A percentile compares a stretch with the other conserved stretches of the same genome.
Conservation (phyloP, 2,113 vertebrate species). For the Canis aureus region DNA sequence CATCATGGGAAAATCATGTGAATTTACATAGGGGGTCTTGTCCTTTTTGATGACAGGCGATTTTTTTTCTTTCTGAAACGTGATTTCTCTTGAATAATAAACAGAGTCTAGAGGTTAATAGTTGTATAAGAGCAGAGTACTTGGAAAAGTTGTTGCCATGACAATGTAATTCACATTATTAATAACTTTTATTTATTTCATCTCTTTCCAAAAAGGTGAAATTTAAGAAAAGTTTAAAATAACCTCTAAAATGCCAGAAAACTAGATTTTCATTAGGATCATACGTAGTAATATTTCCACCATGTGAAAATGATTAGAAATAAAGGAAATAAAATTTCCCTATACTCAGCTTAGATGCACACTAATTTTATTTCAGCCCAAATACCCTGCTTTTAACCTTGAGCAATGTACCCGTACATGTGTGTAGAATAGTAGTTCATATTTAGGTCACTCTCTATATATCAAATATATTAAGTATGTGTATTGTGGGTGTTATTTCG, state of each 20-base stretch:
- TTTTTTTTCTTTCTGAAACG: conserved; percentile 80
- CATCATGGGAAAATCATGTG: conserved; percentile 81
- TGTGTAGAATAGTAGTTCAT: not conserved
- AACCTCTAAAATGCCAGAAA: conserved; percentile 16
- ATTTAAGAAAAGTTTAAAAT: conserved; percentile 78
- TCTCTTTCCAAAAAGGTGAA: conserved; percentile 73
- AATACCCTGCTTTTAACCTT: not conserved
- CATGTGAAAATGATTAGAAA: conserved; percentile 70
- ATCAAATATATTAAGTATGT: not conserved
- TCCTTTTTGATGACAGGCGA: conserved; percentile 84
- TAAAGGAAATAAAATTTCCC: not conserved
- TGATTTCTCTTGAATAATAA: conserved; percentile 87
- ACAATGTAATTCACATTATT: conserved; percentile 84
- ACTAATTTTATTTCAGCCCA: not conserved
- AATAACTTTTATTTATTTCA: conserved; percentile 80
- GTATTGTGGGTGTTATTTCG: conserved; percentile 1
- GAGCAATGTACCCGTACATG: not conserved
- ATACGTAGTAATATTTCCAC: conserved; percentile 64
- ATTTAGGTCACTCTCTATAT: not conserved
- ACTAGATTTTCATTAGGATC: conserved; percentile 46
- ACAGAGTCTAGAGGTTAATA: conserved; percentile 84
- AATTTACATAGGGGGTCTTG: conserved; percentile 77
- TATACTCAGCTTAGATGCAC: not conserved
- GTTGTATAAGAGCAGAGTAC: conserved; percentile 74
- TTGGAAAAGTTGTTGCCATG: conserved; percentile 86